phyloP scores from a whole-genome alignment of 2,797 vertebrate species.

The Euphonia xanthogaster region DNA sequence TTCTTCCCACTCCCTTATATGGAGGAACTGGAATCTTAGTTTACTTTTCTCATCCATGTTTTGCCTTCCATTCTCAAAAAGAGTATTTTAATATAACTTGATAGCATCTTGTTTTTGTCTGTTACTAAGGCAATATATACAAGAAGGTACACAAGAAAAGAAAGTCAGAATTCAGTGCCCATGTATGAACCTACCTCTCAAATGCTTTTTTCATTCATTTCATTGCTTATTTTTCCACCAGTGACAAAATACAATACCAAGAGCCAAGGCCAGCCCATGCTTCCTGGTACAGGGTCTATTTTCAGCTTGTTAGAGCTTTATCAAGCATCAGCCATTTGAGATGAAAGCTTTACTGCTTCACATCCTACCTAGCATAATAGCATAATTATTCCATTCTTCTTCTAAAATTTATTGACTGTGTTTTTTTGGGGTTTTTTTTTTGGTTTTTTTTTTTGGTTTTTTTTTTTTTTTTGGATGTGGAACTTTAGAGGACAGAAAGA shows the following conservation, averaged over 20 bases:
- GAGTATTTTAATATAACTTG: not conserved
- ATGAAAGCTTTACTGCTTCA: not conserved
- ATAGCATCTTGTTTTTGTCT: constrained; percentile 30
- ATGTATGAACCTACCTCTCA: not conserved
- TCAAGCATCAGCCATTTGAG: not conserved
- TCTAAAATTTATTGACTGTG: fast-evolving
- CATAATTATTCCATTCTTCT: not conserved
- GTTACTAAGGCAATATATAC: not conserved
- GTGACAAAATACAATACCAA: not conserved
- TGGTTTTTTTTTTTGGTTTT: not conserved
- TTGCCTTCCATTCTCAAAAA: constrained; percentile 14
- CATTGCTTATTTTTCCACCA: not conserved
- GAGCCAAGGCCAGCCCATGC: not conserved
- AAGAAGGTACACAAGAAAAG: not conserved
- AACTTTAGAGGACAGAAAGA: not conserved
- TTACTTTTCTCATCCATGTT: constrained; percentile 19
- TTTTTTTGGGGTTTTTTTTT: not conserved
- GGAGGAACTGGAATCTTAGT: not conserved
- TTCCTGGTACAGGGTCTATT: not conserved
- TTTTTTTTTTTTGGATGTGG: not conserved
- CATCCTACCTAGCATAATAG: not conserved
- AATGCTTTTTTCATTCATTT: not conserved
- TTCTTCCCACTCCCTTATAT: not conserved
- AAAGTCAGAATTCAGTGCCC: not conserved
- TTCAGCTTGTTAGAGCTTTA: not conserved